phyloP scores from a whole-genome alignment of 1,140 invertebrate species.

The Atta texana region DNA sequence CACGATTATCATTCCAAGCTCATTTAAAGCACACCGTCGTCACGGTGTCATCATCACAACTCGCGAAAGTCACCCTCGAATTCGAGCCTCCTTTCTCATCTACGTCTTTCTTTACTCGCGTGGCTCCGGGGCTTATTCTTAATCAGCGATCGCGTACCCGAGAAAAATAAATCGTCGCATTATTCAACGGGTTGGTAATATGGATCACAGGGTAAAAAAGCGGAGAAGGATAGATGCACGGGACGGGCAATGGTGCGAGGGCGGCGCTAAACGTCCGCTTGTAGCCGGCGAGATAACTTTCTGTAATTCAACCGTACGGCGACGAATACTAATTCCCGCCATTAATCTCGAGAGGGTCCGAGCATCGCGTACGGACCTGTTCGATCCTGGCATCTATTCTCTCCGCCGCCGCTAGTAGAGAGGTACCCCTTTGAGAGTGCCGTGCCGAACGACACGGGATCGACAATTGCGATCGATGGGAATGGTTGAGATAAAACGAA shows the following conservation, averaged over 20 bases:
- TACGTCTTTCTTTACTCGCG: slow-evolving; percentile 20
- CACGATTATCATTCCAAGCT: background rate
- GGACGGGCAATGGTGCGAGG: slow-evolving; percentile 55
- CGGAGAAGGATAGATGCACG: background rate
- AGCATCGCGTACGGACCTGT: slow-evolving; percentile 73
- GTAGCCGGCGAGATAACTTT: slow-evolving; percentile 81
- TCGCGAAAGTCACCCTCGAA: slow-evolving; percentile 5
- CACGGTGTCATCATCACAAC: background rate
- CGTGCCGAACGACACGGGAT: slow-evolving; percentile 48
- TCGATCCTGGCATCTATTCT: slow-evolving; percentile 66
- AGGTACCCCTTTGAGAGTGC: slow-evolving; percentile 59
- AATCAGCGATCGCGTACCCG: slow-evolving; percentile 78
- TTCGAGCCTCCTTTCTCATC: background rate
- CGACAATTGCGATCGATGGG: slow-evolving; percentile 54
- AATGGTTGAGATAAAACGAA: slow-evolving; percentile 51
- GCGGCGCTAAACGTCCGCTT: slow-evolving; percentile 77
- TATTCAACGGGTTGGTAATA: slow-evolving; percentile 79
- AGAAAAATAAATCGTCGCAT: slow-evolving; percentile 82
- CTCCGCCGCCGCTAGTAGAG: slow-evolving; percentile 63
- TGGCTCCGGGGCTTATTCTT: slow-evolving; percentile 66
- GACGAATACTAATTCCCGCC: slow-evolving; percentile 82
- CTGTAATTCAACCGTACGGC: slow-evolving; percentile 81
- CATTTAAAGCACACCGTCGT: slow-evolving; percentile 17
- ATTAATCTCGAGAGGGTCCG: slow-evolving; percentile 80
- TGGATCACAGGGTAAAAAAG: slow-evolving; percentile 73